Evolutionary conservation across 64 coral and sea anemone species (phyloP).

Genomic region (Pocillopora damicornis): DNA sequence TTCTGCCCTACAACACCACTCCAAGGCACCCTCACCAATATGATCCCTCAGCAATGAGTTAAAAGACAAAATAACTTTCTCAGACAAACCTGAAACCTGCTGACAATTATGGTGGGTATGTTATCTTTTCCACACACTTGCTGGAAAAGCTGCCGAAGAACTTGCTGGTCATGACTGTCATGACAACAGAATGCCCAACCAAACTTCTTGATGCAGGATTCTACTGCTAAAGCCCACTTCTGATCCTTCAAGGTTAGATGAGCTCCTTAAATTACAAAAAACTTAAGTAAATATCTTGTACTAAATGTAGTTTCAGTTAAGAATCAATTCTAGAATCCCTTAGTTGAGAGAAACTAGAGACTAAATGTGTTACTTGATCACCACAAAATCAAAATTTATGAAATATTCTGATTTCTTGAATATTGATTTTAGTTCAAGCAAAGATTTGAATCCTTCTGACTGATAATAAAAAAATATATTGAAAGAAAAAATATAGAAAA

Average conservation of each 20-base stretch:
- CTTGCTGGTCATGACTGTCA: constrained; percentile 72
- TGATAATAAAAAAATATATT: no score
- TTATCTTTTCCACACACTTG: constrained; percentile 44
- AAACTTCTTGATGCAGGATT: constrained; percentile 68
- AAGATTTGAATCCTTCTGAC: no score
- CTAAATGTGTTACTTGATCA: no score
- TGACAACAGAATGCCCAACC: constrained; percentile 82
- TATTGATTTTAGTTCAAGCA: no score
- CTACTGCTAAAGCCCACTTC: constrained; percentile 84
- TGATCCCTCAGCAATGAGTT: neutral
- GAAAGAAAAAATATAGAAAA: no score
- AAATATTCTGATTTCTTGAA: no score
- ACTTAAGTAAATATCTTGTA: neutral
- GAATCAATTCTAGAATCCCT: no score
- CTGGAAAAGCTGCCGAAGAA: constrained; percentile 63
- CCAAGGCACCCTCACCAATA: no score
- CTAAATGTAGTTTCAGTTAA: no score
- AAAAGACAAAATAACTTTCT: neutral
- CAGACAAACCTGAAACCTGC: constrained; percentile 78
- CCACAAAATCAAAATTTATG: no score
- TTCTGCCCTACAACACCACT: no score
- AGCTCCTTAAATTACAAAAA: constrained; percentile 47
- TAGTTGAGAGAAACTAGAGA: no score
- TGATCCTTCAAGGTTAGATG: constrained; percentile 71
- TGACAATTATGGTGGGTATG: constrained; percentile 77